Base-by-base conservation (phyloP, 2,797 vertebrate species). In the Smutsia gigantea region DNA sequence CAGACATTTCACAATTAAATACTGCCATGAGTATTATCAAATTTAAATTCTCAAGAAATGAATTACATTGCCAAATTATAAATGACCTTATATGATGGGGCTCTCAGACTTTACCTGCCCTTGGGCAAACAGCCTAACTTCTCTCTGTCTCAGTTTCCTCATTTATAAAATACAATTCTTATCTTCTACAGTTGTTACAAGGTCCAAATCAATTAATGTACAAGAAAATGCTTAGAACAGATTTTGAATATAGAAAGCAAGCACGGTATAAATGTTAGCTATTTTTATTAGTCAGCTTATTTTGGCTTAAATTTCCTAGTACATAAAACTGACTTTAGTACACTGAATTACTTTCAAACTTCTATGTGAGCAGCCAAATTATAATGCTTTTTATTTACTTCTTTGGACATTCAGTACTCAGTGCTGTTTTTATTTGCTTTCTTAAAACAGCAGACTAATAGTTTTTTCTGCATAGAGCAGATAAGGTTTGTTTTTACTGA, bases 21-120 rank as follows among this genome's bases (percentile, higher is more conserved):
- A 39, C 0, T 57, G 6, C 25, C 57, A 88, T 4, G 7, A 83
- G 25, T 90, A 71, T 66, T 93, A 88, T 88, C 51, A 78, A 92
- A 90, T 78, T 78, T 95, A 81, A 95, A 88, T 94, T 59, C 6
- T 74, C 42, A 93, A 85, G 42, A 92, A 90, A 81, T 88, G 4
- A 85, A 93, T 85, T 94, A 5, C 64, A 69, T 4, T 68, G 77
- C 61, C 87, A 75, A 87, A 92, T 72, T 92, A 68, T 15, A 66
- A 68, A 69, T 61, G 21, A 78, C 68, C 31, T 82, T 69, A 53
- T 79, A 79, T 51, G 46, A 90, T 2, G 53, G 19, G 57, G 34
- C 12, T 64, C n/a, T 79, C 8, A 42, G 15, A 15, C 74, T 85
- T 96, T 74, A 77, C 1, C 53, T 34, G 25, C 23, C 31, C 19